Evolutionary conservation across 2,888 invertebrate species (phyloP).

Genomic region (Mythimna lalbum): DNA sequence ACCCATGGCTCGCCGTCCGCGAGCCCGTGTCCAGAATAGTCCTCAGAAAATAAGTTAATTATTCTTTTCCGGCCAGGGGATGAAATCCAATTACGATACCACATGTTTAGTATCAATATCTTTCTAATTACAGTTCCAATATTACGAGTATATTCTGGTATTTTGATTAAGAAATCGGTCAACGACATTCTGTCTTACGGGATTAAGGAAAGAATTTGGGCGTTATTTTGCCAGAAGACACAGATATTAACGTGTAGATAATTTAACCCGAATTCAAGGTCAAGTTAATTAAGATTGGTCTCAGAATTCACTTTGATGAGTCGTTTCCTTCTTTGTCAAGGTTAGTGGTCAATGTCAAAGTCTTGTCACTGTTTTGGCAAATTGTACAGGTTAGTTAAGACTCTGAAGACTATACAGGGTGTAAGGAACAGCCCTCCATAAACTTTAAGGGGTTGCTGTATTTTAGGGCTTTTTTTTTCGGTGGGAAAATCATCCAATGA

Average conservation of each 20-base stretch:
- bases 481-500: too few species aligned
- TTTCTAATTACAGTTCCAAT: neutral
- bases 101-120: conserved; percentile 21
- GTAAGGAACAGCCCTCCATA: too few species aligned
- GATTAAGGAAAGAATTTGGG: conserved; percentile 7
- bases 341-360: conserved; percentile 35
- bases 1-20: too few species aligned
- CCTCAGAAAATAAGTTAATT: neutral
- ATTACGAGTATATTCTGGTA: neutral
- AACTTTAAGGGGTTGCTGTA: too few species aligned
- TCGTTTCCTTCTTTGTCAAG: conserved; percentile 48
- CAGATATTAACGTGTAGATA: conserved; percentile 33
- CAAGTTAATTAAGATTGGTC: conserved; percentile 41
- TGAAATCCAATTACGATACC: conserved; percentile 16
- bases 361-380: conserved; percentile 9
- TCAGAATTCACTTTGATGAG: conserved; percentile 40
- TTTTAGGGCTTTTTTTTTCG: too few species aligned
- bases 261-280: conserved; percentile 31
- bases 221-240: conserved; percentile 2
- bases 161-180: conserved; percentile 12
- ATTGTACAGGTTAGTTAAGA: neutral
- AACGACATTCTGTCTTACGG: neutral
- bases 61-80: neutral
- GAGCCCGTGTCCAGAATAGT: neutral
- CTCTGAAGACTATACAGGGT: neutral